Percentiles rank a stretch among this genome's conserved stretches.
These are phyloP conservation scores for Porites australiensis DNA, from an alignment of 64 coral and sea anemone genomes.

Conservation along the genomic window DNA sequence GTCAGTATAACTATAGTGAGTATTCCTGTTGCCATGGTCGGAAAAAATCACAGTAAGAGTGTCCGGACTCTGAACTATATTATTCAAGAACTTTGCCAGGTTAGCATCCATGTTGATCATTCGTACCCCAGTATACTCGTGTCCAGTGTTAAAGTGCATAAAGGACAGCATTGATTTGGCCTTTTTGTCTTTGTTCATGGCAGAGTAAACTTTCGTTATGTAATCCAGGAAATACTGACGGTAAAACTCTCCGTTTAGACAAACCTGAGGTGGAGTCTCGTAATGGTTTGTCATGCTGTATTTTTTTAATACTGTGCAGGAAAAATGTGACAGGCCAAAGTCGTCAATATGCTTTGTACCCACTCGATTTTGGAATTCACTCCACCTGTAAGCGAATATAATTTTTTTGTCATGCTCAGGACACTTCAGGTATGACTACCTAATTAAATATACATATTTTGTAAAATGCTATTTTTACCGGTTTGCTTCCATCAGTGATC, in stretches of 20 bases:
- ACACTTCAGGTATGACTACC: no score
- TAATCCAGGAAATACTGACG: conserved; percentile 80
- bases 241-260: conserved; percentile 76
- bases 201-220: conserved; percentile 12
- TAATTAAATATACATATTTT: no score
- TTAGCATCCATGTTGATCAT: conserved; percentile 16
- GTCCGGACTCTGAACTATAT: conserved; percentile 11
- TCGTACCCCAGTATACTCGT: conserved; percentile 36
- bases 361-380: conserved; percentile 37
- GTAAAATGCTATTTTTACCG: no score
- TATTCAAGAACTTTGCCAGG: conserved; percentile 40
- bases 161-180: conserved; percentile 28
- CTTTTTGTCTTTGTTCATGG: not conserved
- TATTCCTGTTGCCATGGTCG: conserved; percentile 62
- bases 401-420: no score
- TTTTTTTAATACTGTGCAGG: conserved; percentile 62
- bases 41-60: conserved; percentile 64
- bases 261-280: conserved; percentile 66
- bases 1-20: conserved; percentile 12
- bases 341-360: conserved; percentile 74
- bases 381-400: conserved; percentile 56
- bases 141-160: conserved; percentile 56
- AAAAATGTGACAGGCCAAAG: conserved; percentile 73
- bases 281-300: conserved; percentile 69
- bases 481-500: no score